Conservation (phyloP, 1,140 invertebrate species). For the Lordiphosa collinella region DNA sequence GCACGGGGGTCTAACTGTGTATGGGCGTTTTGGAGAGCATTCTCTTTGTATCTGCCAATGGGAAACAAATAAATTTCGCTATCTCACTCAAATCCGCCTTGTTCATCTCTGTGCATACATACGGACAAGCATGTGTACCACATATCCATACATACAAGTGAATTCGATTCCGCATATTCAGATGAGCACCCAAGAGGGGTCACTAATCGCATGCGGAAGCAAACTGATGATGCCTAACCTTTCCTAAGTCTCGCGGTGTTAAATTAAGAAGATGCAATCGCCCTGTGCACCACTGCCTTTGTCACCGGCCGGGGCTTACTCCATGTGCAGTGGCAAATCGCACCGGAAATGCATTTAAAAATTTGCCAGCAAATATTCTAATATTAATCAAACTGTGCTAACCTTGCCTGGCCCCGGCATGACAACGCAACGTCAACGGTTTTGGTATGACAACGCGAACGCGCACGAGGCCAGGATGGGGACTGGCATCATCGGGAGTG, state of each 20-base stretch:
- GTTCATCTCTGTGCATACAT: neutral
- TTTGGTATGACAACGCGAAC: slow-evolving; percentile 15
- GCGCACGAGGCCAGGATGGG: slow-evolving; percentile 1
- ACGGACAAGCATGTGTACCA: neutral
- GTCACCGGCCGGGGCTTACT: neutral
- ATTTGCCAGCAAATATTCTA: slow-evolving; percentile 35
- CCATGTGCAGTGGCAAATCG: slow-evolving; percentile 25
- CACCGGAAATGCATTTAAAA: slow-evolving; percentile 53
- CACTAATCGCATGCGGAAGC: no score
- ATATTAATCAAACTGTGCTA: slow-evolving; percentile 55
- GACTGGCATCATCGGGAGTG: neutral
- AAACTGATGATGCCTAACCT: no score
- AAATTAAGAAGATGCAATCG: neutral
- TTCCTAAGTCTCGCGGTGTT: neutral
- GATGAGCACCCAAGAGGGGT: neutral
- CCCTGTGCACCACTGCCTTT: neutral
- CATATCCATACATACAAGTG: neutral
- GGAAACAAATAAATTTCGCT: slow-evolving; percentile 23
- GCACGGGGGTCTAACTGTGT: neutral
- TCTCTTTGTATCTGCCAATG: slow-evolving; percentile 26
- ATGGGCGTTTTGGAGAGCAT: slow-evolving; percentile 11
- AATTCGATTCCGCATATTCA: neutral
- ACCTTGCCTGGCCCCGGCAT: slow-evolving; percentile 35
- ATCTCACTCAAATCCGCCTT: slow-evolving; percentile 24
- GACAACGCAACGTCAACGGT: slow-evolving; percentile 20